Evolutionary conservation across 2,113 vertebrate genomes (phyloP), one percentile per base, ranked within the genome.

Genomic region (Fregetta grallaria): DNA sequence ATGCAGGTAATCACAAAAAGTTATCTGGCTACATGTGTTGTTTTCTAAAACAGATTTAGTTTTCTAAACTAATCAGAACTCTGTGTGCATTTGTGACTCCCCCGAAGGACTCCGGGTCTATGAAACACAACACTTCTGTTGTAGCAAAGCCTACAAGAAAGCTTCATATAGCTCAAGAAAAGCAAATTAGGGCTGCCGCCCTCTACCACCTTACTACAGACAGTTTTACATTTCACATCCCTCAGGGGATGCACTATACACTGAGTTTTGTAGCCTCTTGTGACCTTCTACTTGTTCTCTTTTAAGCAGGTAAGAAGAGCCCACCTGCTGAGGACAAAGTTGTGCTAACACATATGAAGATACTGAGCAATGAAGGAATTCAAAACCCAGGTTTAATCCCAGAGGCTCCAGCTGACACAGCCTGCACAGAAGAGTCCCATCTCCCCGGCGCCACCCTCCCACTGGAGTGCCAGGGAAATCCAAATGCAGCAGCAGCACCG

Each of bases 341-440:
- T 0, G 98, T 99, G 71, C 96, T 99, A 86, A 99, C 99, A 30
- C 99, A 99, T 79, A 97, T 99, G 97, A 99, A 99, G 94, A 95
- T 98, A 95, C 89, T 99, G 72, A 95, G 71, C 76, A 98, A 97
- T 80, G 97, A 97, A 95, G 96, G 97, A 96, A 97, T 95, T 97
- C 91, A 96, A 97, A 47, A 98, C 95, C 97, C 94, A 73, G 95
- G 96, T 18, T 86, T 96, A 52, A 94, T 47, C 50, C 49, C 55
- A 18, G 97, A 98, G 7, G 95, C 97, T 90, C 91, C 86, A 25
- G 38, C 56, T 79, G 66, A 84, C 40, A 47, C 82, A 61, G 86
- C 49, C 73, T 89, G 88, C 81, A 79, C 63, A 32, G 78, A 61
- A 23, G 80, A 83, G 58, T 47, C 77, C 59, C 71, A 36, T 27